These are phyloP conservation scores for Poecilia gillii DNA, from an alignment of 2,797 vertebrate species.

Conservation along the genomic window DNA sequence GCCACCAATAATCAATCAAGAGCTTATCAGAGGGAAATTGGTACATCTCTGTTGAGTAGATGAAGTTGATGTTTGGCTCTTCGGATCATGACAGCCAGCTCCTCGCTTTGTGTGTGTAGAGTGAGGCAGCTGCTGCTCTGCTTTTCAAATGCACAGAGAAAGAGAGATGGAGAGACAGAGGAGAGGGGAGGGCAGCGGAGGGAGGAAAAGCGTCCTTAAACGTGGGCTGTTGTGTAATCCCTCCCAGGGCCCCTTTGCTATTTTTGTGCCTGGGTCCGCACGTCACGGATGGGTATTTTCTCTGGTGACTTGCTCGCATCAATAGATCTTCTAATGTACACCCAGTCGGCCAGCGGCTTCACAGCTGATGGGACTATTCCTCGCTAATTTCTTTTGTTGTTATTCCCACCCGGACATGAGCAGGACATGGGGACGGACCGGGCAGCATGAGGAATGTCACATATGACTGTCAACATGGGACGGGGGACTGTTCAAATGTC, in stretches of 20 bases:
- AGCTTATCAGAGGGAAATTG: background rate
- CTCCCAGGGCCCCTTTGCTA: conserved; percentile 98
- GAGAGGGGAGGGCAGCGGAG: conserved; percentile 25
- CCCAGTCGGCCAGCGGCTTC: conserved; percentile 89
- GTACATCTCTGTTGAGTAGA: background rate
- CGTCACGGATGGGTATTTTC: conserved; percentile 99
- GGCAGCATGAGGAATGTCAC: conserved; percentile 87
- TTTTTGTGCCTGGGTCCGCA: conserved; percentile 99
- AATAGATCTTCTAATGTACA: conserved; percentile 97
- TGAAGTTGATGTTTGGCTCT: conserved; percentile 46
- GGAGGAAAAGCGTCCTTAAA: conserved; percentile 89
- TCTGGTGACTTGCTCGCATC: conserved; percentile 99
- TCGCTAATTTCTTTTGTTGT: conserved; percentile 67
- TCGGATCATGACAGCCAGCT: conserved; percentile 53
- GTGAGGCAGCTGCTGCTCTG: conserved; percentile 61
- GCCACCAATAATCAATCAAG: background rate
- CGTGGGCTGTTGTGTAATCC: conserved; percentile 99
- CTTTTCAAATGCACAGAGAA: conserved; percentile 50
- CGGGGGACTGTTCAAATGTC: conserved; percentile 83
- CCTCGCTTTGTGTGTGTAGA: conserved; percentile 48
- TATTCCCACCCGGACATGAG: conserved; percentile 73
- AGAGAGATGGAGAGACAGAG: background rate
- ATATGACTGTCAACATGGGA: conserved; percentile 89
- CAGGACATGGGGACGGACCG: conserved; percentile 87
- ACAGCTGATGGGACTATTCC: conserved; percentile 93